These are phyloP conservation scores for Aethes cnicana DNA, from an alignment of 2,888 invertebrate genomes.

Conservation along the genomic window DNA sequence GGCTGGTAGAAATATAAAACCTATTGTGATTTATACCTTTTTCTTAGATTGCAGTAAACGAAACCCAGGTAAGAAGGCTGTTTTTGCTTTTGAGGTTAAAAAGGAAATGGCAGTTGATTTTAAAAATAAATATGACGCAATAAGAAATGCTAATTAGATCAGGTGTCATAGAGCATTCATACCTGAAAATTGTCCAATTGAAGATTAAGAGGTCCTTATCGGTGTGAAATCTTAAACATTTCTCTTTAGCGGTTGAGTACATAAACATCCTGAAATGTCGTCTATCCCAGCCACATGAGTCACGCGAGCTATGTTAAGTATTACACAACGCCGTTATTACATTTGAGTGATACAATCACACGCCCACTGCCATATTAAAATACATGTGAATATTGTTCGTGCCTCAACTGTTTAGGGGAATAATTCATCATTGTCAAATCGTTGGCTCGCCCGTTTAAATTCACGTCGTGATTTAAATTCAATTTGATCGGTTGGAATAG, in stretches of 20 bases:
- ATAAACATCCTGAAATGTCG: slow-evolving; percentile 23
- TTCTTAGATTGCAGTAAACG: slow-evolving; percentile 2
- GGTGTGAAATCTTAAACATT: too few relatives aligned
- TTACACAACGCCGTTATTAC: slow-evolving; percentile 59
- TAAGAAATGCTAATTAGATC: too few relatives aligned
- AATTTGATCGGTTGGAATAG: slow-evolving; percentile 23
- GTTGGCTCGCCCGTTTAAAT: slow-evolving; percentile 64
- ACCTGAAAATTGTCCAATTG: too few relatives aligned
- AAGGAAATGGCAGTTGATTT: background rate
- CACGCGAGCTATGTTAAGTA: slow-evolving; percentile 40
- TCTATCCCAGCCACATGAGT: slow-evolving; percentile 9
- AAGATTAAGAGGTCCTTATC: too few relatives aligned
- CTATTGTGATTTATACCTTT: background rate
- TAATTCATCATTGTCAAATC: slow-evolving; percentile 74
- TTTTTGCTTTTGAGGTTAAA: background rate
- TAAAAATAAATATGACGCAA: background rate
- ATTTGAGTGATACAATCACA: slow-evolving; percentile 50
- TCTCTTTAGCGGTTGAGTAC: slow-evolving; percentile 2
- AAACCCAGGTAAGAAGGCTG: background rate
- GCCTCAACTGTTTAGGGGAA: slow-evolving; percentile 57
- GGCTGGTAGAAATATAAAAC: slow-evolving; percentile 11
- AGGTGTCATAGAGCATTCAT: too few relatives aligned
- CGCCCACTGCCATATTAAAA: slow-evolving; percentile 59
- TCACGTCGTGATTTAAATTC: slow-evolving; percentile 38
- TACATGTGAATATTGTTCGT: slow-evolving; percentile 46